phyloP scores from a whole-genome alignment of 2,888 invertebrate species.

The Neoscelio sp. region DNA sequence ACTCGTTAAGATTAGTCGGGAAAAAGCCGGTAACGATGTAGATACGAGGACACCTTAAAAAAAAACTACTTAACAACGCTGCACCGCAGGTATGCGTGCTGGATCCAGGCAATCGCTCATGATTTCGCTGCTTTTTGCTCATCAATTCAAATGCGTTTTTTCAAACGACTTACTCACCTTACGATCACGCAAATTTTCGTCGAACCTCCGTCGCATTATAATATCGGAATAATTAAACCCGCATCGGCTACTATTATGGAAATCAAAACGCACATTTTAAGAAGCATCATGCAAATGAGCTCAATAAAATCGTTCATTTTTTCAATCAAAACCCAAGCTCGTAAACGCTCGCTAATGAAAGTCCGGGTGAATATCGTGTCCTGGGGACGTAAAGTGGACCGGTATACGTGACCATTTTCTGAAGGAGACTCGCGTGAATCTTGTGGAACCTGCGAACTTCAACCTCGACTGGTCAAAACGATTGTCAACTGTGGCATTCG shows the following conservation, averaged over 20 bases:
- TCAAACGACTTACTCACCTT: slow-evolving; percentile 28
- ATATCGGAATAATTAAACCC: slow-evolving; percentile 40
- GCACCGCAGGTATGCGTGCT: slow-evolving; percentile 68
- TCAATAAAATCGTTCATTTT: slow-evolving; percentile 23
- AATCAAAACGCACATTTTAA: slow-evolving; percentile 32
- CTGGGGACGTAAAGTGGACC: too few relatives aligned
- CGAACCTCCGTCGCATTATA: slow-evolving; percentile 22
- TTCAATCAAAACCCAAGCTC: background rate
- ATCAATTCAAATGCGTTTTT: slow-evolving; percentile 74
- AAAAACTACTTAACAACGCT: slow-evolving; percentile 74
- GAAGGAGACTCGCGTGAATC: slow-evolving; percentile 4
- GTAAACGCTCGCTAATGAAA: too few relatives aligned
- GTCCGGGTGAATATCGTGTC: too few relatives aligned
- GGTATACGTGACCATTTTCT: too few relatives aligned
- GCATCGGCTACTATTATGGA: slow-evolving; percentile 37
- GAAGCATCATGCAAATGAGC: slow-evolving; percentile 19
- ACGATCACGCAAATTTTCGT: slow-evolving; percentile 38
- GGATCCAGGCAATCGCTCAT: slow-evolving; percentile 74
- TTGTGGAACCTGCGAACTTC: slow-evolving; percentile 37
- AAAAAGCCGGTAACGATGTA: slow-evolving; percentile 79
- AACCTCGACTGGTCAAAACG: slow-evolving; percentile 75
- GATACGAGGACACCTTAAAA: slow-evolving; percentile 73
- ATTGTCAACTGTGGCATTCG: slow-evolving; percentile 72
- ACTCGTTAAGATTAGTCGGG: slow-evolving; percentile 75
- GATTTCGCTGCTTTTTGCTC: slow-evolving; percentile 78